Evolutionary conservation across 2,797 vertebrate species (phyloP), one percentile per base, ranked within the genome.

Genomic region (Steatocranus sp.): DNA sequence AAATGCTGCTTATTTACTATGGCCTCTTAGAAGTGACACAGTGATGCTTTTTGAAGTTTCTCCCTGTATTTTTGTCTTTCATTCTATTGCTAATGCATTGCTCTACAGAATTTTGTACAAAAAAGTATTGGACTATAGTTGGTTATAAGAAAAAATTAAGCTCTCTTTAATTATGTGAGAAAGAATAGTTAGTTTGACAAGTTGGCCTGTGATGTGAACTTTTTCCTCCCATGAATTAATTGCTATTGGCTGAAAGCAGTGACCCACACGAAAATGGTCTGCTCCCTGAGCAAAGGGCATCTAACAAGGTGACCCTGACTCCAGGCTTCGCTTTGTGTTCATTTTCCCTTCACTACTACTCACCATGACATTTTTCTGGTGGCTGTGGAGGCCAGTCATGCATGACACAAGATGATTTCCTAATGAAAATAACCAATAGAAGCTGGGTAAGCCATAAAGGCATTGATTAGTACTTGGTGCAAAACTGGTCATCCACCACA

Each of bases 201-300:
- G 18, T 63, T 6, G 70, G 79, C 9, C 43, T 41, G 51, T 83
- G 61, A 74, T 15, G 20, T 82, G 82, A 79, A 74, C 82, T 86
- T 68, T 61, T 18, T 23, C 2, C 79, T 61, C 36, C 32, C 11
- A 4, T 5, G 36, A 68, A 11, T 81, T 87, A 82, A 73, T 82
- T 85, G 76, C 87, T 84, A 63, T 46, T 51, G 75, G 58, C 38
- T 49, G 70, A 54, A 58, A 83, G 68, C 75, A 4, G 12, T 76
- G 86, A 90, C 83, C 87, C 86, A 30, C 38, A 85, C 49, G 5
- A 54, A 41, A 70, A 46, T 70, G 41, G 10, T 58, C 54, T 70
- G 66, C 48, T 78, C 61, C 18, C 17, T 79, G 76, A 86, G 70
- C 61, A 75, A 49, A 43, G 43, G 73, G 32, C 23, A 41, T 86